These are phyloP conservation scores for Liasis olivaceus DNA, from an alignment of 2,797 vertebrate genomes.

Conservation along the genomic window DNA sequence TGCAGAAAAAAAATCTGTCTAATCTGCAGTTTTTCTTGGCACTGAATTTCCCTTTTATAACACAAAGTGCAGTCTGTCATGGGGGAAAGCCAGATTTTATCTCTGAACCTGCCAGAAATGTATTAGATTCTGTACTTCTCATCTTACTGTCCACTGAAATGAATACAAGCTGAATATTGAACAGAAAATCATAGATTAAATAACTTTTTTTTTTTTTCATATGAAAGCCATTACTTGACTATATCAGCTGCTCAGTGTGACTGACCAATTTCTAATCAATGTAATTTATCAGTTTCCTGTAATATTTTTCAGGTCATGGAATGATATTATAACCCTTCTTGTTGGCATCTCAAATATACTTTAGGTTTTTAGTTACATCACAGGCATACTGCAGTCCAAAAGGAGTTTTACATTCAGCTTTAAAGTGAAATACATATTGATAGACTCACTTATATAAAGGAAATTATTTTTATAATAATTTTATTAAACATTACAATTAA, in stretches of 20 bases:
- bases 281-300: background rate
- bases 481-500: no score
- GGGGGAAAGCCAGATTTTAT: background rate
- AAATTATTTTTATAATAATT: slow-evolving; percentile 33
- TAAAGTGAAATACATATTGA: slow-evolving; percentile 35
- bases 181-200: slow-evolving; percentile 33
- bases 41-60: background rate
- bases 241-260: slow-evolving; percentile 13
- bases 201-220: slow-evolving; percentile 13
- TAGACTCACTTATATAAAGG: background rate
- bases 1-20: background rate
- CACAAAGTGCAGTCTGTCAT: background rate
- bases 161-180: background rate
- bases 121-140: background rate
- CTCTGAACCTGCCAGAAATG: background rate
- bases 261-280: slow-evolving; percentile 18
- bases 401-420: slow-evolving; percentile 27
- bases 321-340: background rate
- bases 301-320: slow-evolving; percentile 20
- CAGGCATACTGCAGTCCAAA: background rate
- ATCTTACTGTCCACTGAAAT: slow-evolving; percentile 6
- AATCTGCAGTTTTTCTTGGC: background rate
- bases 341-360: slow-evolving; percentile 28
- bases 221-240: slow-evolving; percentile 19
- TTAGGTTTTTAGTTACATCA: slow-evolving; percentile 30